Conservation (phyloP, 2,113 vertebrate species). For the Trochalopteron elliotii region DNA sequence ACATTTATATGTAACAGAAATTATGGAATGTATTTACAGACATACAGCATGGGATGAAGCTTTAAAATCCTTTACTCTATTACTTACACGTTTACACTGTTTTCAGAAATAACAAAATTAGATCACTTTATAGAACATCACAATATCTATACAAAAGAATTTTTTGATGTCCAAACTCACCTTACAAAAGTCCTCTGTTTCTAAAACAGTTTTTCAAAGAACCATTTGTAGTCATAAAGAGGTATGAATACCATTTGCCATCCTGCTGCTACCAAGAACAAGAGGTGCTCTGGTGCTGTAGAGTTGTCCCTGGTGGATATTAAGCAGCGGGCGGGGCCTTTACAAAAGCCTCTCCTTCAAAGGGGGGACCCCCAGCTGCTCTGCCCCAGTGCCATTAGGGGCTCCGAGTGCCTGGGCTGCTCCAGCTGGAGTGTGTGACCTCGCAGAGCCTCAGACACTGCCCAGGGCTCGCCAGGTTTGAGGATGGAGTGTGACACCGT, state of each 20-base stretch:
- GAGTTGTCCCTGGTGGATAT: background rate
- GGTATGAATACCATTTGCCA: background rate
- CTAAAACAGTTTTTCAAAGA: conserved; percentile 12
- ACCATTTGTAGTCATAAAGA: background rate
- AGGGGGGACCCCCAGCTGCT: background rate
- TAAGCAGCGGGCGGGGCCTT: background rate
- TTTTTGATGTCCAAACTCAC: conserved; percentile 38
- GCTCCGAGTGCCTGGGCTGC: background rate
- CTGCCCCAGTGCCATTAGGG: background rate
- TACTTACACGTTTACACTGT: conserved; percentile 79
- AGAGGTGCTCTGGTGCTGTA: background rate
- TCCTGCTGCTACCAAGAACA: background rate
- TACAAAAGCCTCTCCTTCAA: background rate
- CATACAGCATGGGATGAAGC: conserved; percentile 71
- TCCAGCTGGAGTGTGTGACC: rapidly evolving
- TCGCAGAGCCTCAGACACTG: background rate
- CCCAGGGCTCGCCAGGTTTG: background rate
- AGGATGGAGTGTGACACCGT: background rate
- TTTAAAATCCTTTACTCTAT: conserved; percentile 71
- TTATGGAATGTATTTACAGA: conserved; percentile 81
- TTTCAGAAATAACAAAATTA: conserved; percentile 70
- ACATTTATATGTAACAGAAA: conserved; percentile 72
- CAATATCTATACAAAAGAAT: conserved; percentile 40
- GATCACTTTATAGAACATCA: conserved; percentile 63
- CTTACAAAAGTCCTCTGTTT: conserved; percentile 32